Percentiles rank a stretch among this genome's conserved stretches.
These are phyloP conservation scores for Sebastes taczanowskii DNA, from an alignment of 2,797 vertebrate genomes.

Conservation along the genomic window DNA sequence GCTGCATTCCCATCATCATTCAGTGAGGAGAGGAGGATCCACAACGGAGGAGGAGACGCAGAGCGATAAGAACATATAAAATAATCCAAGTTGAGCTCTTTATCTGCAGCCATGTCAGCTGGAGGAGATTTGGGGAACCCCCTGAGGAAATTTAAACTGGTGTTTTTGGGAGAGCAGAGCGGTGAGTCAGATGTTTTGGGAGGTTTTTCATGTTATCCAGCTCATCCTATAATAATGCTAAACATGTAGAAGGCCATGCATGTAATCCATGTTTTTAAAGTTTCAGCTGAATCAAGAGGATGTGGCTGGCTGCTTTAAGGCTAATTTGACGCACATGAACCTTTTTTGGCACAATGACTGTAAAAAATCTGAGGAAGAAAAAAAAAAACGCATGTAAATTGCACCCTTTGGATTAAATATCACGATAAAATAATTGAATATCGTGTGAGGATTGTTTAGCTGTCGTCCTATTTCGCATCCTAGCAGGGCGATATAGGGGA, in stretches of 20 bases:
- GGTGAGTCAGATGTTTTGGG: slow-evolving; percentile 82
- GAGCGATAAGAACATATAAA: slow-evolving; percentile 49
- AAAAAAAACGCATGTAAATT: slow-evolving; percentile 35
- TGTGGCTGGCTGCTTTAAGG: not conserved
- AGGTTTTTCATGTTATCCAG: slow-evolving; percentile 36
- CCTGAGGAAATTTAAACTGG: slow-evolving; percentile 94
- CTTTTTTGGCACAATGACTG: slow-evolving; percentile 30
- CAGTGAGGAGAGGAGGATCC: slow-evolving; percentile 78
- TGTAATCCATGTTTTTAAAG: slow-evolving; percentile 35
- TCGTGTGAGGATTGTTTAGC: not conserved
- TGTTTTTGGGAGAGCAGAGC: slow-evolving; percentile 94
- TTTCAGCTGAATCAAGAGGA: slow-evolving; percentile 29
- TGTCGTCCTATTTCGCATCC: slow-evolving; percentile 26
- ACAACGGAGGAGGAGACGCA: slow-evolving; percentile 65
- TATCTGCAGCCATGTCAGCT: slow-evolving; percentile 85
- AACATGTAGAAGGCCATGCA: slow-evolving; percentile 60
- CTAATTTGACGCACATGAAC: slow-evolving; percentile 26
- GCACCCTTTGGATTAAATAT: slow-evolving; percentile 6
- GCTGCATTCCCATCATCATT: slow-evolving; percentile 84
- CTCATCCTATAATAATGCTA: slow-evolving; percentile 17
- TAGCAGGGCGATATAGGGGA: slow-evolving; percentile 35
- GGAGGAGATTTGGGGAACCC: slow-evolving; percentile 94
- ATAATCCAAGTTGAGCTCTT: slow-evolving; percentile 56
- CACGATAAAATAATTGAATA: not conserved
- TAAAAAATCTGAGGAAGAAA: slow-evolving; percentile 48